Base-by-base conservation (phyloP, 2,113 vertebrate genomes). In the Sminthopsis crassicaudata region DNA sequence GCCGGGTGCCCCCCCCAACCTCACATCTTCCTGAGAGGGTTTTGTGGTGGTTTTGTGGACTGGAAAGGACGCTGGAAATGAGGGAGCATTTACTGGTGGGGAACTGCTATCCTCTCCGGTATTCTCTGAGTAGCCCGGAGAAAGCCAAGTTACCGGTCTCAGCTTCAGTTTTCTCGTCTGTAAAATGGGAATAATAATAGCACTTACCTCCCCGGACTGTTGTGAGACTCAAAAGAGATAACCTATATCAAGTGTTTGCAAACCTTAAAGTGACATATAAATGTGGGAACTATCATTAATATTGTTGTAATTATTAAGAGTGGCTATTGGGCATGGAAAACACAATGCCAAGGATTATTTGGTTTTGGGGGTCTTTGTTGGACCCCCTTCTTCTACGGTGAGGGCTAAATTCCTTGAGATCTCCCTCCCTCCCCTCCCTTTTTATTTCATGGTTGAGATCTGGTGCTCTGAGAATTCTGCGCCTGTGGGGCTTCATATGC, bases 341-440 rank as follows among this genome's bases (percentile, higher is more conserved):
- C 91, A 96, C 16, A 27, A 93, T 94, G 42, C 76, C 48, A 53
- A 11, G n/a, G n/a, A 76, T n/a, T 90, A 53, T 94, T 95, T 42
- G 53, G 48, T 51, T 76, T 91, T 84, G 24, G 23, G 16, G 90
- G 54, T 46, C 60, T 30, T 53, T 57, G 7, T 89, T 51, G 88
- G 92, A 90, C 22, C 46, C 67, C 76, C 50, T 92, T 90, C 48
- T 16, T 94, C 76, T 92, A 94, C 48, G n/a, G 90, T 91, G 22
- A 2, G 30, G 52, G 52, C 42, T 9, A 60, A 46, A 93, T 50
- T 52, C 14, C 12, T 50, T 14, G 90, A 25, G 55, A 42, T 42
- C 46, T 46, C n/a, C 55, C 42, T 25, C 46, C 94, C 48, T 48
- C 48, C 48, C 5, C 48, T 48, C 51, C 9, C 54, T 84, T 84